Evolutionary conservation across 2,797 vertebrate species (phyloP).

Genomic region (Characodon lateralis): DNA sequence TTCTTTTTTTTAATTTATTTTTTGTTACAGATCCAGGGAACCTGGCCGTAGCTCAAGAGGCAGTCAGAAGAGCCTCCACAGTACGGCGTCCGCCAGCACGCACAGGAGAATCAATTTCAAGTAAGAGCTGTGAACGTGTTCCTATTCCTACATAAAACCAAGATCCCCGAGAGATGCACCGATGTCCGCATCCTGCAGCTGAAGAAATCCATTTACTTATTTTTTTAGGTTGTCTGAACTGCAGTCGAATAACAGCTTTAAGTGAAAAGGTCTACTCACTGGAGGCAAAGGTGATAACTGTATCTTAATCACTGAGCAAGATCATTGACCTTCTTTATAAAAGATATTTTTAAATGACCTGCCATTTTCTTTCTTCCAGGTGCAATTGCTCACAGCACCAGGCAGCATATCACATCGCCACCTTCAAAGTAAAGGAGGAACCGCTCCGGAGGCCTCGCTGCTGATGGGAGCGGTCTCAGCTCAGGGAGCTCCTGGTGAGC

Average conservation of each 20-base stretch:
- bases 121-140: slow-evolving; percentile 59
- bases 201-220: not conserved
- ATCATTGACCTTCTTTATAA: not conserved
- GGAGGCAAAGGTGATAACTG: slow-evolving; percentile 85
- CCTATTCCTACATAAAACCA: not conserved
- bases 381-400: slow-evolving; percentile 79
- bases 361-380: slow-evolving; percentile 70
- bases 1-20: slow-evolving; percentile 9
- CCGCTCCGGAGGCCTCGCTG: slow-evolving; percentile 57
- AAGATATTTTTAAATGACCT: slow-evolving; percentile 5
- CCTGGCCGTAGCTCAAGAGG: slow-evolving; percentile 77
- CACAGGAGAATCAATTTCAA: slow-evolving; percentile 65
- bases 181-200: slow-evolving; percentile 2
- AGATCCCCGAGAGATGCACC: not conserved
- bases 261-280: slow-evolving; percentile 83
- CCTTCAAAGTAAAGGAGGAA: slow-evolving; percentile 56
- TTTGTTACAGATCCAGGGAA: slow-evolving; percentile 75
- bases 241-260: slow-evolving; percentile 86
- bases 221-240: slow-evolving; percentile 89
- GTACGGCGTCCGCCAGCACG: slow-evolving; percentile 75
- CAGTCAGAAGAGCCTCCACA: slow-evolving; percentile 66
- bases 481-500: slow-evolving; percentile 84
- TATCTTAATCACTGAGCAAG: slow-evolving; percentile 3
- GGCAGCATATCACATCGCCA: slow-evolving; percentile 59
- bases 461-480: slow-evolving; percentile 81